These are phyloP conservation scores for Drosophila santomea DNA, from an alignment of 1,140 invertebrate species.

Conservation along the genomic window DNA sequence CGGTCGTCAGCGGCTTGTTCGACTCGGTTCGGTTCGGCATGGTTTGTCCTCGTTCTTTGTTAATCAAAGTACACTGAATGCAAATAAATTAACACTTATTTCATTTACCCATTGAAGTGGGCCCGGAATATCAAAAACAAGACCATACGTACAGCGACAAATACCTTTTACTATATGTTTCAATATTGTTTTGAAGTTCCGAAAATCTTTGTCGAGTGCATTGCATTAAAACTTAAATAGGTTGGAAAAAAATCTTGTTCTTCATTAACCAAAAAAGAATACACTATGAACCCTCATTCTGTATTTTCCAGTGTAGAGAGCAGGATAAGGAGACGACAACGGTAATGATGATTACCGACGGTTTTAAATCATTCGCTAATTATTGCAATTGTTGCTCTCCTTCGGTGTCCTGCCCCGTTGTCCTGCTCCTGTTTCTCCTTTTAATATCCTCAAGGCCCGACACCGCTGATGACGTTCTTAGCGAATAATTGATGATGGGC, in stretches of 20 bases:
- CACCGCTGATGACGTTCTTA: slow-evolving; percentile 50
- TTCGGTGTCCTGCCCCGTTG: slow-evolving; percentile 5
- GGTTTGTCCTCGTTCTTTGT: slow-evolving; percentile 43
- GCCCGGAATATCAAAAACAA: too few relatives aligned
- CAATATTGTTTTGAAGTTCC: too few relatives aligned
- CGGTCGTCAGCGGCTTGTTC: slow-evolving; percentile 39
- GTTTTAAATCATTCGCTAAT: slow-evolving; percentile 83
- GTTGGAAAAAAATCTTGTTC: not conserved
- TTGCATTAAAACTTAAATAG: too few relatives aligned
- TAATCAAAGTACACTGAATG: slow-evolving; percentile 53
- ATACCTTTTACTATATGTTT: too few relatives aligned
- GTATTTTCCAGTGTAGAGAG: slow-evolving; percentile 2
- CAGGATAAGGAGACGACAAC: slow-evolving; percentile 38
- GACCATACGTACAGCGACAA: too few relatives aligned
- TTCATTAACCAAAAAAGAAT: not conserved
- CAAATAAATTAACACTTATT: not conserved
- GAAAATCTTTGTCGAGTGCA: too few relatives aligned
- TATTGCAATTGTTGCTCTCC: slow-evolving; percentile 77
- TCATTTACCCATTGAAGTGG: too few relatives aligned
- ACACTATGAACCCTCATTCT: not conserved
- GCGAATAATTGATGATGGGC: slow-evolving; percentile 74
- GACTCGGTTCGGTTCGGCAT: slow-evolving; percentile 7
- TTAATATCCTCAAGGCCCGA: slow-evolving; percentile 10
- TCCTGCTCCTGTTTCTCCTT: not conserved
- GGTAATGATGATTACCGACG: slow-evolving; percentile 82